Evolutionary conservation across 2,797 vertebrate genomes (phyloP), one percentile per base, ranked within the genome.

Genomic region (Prunella strophiata): DNA sequence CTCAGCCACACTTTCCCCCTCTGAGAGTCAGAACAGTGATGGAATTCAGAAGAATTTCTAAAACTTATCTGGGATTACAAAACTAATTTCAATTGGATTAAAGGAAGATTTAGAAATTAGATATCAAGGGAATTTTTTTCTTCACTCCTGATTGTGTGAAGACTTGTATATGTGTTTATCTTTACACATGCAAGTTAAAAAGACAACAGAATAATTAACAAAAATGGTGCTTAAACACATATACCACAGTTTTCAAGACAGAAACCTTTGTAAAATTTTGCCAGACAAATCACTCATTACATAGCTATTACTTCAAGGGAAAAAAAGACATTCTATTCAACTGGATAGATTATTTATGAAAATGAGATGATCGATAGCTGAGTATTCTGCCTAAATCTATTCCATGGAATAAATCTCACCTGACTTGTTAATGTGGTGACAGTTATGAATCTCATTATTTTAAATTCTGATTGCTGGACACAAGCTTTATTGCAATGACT

Each of bases 391-490:
- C 91, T 94, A 82, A 94, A 85, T 81, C 67, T 89, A 88, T 96
- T 94, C 68, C 63, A 65, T 13, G 5, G 70, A 85, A 94, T 77
- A 94, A 96, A 96, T 94, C 88, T 97, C 77, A 16, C 84, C 93
- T 91, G 91, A 85, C 73, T 93, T 96, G 80, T 93, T 97, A 92
- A 87, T 91, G 48, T 71, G 85, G 72, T 85, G 87, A 85, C 96
- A 93, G 95, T 94, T 96, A 93, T 92, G 92, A 96, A 97, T 97
- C 91, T 96, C 83, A 91, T 97, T 94, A 94, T 93, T 97, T 96
- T 91, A 95, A 95, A 88, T 92, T 97, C 73, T 92, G 85, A 97
- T 95, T 96, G 63, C 88, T 96, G 93, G 94, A 94, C 93, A 80
- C 92, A 82, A 91, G 93, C 96, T 96, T 95, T 91, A 94, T 89